These are phyloP conservation scores for Laupala kohalensis DNA, from an alignment of 1,140 invertebrate genomes.

Conservation along the genomic window DNA sequence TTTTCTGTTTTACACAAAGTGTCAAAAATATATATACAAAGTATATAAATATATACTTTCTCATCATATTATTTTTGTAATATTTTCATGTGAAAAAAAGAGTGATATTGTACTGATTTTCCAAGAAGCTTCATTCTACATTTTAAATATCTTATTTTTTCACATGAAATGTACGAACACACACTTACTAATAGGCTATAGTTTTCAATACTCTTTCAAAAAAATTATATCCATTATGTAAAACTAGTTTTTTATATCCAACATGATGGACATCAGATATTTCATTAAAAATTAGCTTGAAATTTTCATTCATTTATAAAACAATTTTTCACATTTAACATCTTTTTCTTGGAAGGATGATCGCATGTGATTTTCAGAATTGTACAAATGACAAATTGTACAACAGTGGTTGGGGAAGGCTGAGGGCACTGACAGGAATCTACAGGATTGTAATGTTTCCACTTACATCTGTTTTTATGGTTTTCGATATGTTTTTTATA, in stretches of 20 bases:
- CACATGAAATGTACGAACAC: slow-evolving; percentile 11
- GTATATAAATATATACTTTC: slow-evolving; percentile 17
- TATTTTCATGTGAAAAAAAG: slow-evolving; percentile 14
- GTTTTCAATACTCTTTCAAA: slow-evolving; percentile 7
- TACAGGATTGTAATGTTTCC: not conserved
- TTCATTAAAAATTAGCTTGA: slow-evolving; percentile 5
- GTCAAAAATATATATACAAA: slow-evolving; percentile 18
- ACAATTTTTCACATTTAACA: not conserved
- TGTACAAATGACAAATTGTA: slow-evolving; percentile 1
- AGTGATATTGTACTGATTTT: slow-evolving; percentile 14
- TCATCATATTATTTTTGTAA: slow-evolving; percentile 10
- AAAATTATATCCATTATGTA: slow-evolving; percentile 9
- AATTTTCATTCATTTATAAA: slow-evolving; percentile 5
- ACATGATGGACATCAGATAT: slow-evolving; percentile 9
- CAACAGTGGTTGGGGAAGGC: not conserved
- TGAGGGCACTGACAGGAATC: not conserved
- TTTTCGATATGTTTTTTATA: slow-evolving; percentile 7
- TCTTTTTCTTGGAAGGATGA: slow-evolving; percentile 6
- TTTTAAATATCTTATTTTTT: slow-evolving; percentile 10
- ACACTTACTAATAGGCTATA: slow-evolving; percentile 8
- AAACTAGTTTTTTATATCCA: slow-evolving; percentile 7
- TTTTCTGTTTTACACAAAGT: slow-evolving; percentile 13
- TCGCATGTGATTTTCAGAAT: slow-evolving; percentile 2
- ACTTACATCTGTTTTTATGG: slow-evolving; percentile 5
- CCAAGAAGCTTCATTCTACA: slow-evolving; percentile 3